Base-by-base conservation (phyloP, 53 echinoderm and acorn worm species). In the Stichopus horrens region DNA sequence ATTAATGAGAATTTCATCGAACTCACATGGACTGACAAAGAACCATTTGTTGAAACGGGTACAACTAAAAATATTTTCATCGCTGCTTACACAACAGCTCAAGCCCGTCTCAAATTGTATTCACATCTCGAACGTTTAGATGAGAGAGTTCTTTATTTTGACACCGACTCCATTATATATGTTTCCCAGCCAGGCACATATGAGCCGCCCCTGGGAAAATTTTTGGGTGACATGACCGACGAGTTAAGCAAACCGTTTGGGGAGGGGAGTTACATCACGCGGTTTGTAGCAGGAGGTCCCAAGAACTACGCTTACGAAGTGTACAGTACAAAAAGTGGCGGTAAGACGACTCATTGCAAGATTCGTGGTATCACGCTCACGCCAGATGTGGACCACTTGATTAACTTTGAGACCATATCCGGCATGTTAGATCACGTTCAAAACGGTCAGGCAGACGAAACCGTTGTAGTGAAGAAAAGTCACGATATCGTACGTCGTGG, bases 211-310 rank as follows among this genome's bases (percentile, higher is more conserved):
- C 19, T 84, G 5, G 90, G 95, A 5, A 68, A 87, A 52, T 93
- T 88, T 86, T 37, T 94, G 6, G 91, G 95, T 0, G 91, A 91
- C 58, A 73, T 95, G 71, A 95, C 93, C 11, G 88, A 93, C 77
- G 92, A 94, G 77, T 86, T 95, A 21, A 14, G 1, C 8, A 92
- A 92, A 16, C 87, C 89, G 9, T 76, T 58, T 53, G 84, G 86
- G 51, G 90, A n/a, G n/a, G n/a, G n/a, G n/a, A n/a, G n/a, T n/a
- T n/a, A n/a, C n/a, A n/a, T n/a, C n/a, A n/a, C n/a, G 88, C 1
- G 93, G 95, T 94, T 94, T 37, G 93, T 92, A 0, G 86, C 92
- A 4, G 92, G 92, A 21, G 92, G 94, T 0, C 89, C 92, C 4
- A 94, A 92, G 75, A 92, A 94, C 68, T 92, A 92, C 52, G 91